Conservation (phyloP, 2,888 invertebrate genomes). For the Caenorhabditis panamensis region DNA sequence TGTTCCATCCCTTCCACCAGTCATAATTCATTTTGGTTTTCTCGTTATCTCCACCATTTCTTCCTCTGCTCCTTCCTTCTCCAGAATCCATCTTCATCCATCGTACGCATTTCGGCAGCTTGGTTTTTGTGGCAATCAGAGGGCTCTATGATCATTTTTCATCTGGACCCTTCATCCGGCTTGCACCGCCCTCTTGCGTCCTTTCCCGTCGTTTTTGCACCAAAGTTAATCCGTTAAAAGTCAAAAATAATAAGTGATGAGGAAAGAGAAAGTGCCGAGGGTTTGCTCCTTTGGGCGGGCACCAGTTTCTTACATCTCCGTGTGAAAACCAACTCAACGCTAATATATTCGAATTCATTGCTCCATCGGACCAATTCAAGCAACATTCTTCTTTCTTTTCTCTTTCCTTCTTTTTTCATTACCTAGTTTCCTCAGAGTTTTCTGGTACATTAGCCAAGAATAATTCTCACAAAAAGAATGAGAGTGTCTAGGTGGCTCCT, state of each 20-base stretch:
- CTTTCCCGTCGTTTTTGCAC: constrained; percentile 41
- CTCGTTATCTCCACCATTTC: constrained; percentile 33
- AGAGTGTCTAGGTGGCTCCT: constrained; percentile 24
- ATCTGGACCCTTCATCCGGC: constrained; percentile 42
- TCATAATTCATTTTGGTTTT: constrained; percentile 48
- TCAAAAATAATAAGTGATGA: constrained; percentile 55
- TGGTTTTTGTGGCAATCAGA: constrained; percentile 37
- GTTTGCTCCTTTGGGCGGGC: constrained; percentile 1
- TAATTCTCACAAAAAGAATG: constrained; percentile 24
- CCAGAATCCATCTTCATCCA: constrained; percentile 46
- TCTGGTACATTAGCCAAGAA: constrained; percentile 58
- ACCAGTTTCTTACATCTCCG: constrained; percentile 47
- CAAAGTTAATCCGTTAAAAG: constrained; percentile 44
- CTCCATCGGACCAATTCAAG: constrained; percentile 34
- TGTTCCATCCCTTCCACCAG: constrained; percentile 17
- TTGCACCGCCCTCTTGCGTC: constrained; percentile 38
- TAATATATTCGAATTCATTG: constrained; percentile 51
- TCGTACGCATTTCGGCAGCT: constrained; percentile 14
- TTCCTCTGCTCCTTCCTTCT: not conserved
- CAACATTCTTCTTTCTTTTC: constrained; percentile 23
- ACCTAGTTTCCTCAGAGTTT: constrained; percentile 12
- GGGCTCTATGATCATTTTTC: constrained; percentile 58
- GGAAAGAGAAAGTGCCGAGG: constrained; percentile 1
- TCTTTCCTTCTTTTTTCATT: not conserved
- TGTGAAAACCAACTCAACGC: constrained; percentile 38